These are phyloP conservation scores for Drosophila ogumai DNA, from an alignment of 1,140 invertebrate species.

Conservation along the genomic window DNA sequence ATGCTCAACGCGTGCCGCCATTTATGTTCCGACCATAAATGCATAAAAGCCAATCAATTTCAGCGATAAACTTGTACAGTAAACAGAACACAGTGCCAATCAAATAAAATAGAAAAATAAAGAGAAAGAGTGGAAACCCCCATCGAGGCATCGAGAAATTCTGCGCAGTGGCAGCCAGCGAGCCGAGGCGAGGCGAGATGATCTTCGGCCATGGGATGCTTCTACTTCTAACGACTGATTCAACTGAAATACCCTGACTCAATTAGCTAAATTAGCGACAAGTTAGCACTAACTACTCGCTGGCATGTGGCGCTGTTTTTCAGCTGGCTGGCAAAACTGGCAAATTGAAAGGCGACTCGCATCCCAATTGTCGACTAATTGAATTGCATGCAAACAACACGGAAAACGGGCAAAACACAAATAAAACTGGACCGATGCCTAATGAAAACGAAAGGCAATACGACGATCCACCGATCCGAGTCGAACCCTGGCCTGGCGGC, in stretches of 20 bases:
- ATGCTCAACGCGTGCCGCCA: constrained; percentile 24
- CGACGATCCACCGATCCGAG: neutral
- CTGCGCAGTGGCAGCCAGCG: constrained; percentile 17
- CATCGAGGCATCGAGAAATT: constrained; percentile 36
- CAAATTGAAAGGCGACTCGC: constrained; percentile 74
- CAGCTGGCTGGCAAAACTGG: constrained; percentile 26
- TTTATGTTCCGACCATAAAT: constrained; percentile 44
- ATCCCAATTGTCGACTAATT: constrained; percentile 67
- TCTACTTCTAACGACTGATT: constrained; percentile 10
- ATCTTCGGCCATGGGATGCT: constrained; percentile 56
- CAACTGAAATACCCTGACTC: constrained; percentile 52
- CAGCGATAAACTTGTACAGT: constrained; percentile 30
- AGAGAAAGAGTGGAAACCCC: constrained; percentile 53
- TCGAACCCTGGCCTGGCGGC: constrained; percentile 22
- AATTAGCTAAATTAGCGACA: constrained; percentile 76
- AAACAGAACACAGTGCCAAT: constrained; percentile 33
- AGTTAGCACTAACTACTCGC: constrained; percentile 58
- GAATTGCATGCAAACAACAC: constrained; percentile 69
- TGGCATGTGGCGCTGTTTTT: constrained; percentile 40
- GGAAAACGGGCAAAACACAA: constrained; percentile 31
- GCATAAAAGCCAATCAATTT: constrained; percentile 60
- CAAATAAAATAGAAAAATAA: constrained; percentile 29
- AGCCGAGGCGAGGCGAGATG: constrained; percentile 44
- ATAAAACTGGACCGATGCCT: constrained; percentile 36
- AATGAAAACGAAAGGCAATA: constrained; percentile 71